Evolutionary conservation across 2,888 invertebrate species (phyloP).

Genomic region (Euspilapteryx auroguttella): DNA sequence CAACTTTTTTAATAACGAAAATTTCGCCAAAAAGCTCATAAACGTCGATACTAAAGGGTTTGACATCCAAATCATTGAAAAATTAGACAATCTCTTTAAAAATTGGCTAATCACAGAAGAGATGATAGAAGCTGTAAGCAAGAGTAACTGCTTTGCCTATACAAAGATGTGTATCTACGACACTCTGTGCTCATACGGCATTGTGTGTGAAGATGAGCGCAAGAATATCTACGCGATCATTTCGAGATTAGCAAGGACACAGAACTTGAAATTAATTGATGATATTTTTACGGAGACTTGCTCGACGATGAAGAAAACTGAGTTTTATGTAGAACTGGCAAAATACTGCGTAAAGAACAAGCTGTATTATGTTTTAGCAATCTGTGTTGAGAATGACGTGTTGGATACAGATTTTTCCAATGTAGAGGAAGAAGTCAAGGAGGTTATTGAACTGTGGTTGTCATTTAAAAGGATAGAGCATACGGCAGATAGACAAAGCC

Average conservation of each 20-base stretch:
- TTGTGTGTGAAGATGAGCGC: conserved; percentile 63
- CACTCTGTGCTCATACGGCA: conserved; percentile 64
- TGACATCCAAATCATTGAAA: conserved; percentile 28
- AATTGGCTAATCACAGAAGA: conserved; percentile 57
- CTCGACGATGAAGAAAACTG: conserved; percentile 40
- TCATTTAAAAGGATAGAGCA: conserved; percentile 56
- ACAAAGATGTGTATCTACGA: conserved; percentile 62
- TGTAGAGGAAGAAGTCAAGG: conserved; percentile 41
- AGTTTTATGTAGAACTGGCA: conserved; percentile 54
- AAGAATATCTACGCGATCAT: conserved; percentile 58
- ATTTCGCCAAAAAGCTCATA: conserved; percentile 36
- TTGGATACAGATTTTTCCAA: conserved; percentile 35
- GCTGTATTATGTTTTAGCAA: conserved; percentile 51
- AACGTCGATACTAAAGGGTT: conserved; percentile 46
- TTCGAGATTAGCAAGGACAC: conserved; percentile 61
- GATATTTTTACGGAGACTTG: conserved; percentile 56
- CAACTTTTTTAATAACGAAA: conserved; percentile 43
- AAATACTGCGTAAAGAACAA: conserved; percentile 56
- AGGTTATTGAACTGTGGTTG: conserved; percentile 55
- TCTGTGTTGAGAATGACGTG: conserved; percentile 49
- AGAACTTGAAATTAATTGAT: conserved; percentile 52
- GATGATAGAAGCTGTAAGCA: conserved; percentile 58
- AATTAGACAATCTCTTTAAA: conserved; percentile 50
- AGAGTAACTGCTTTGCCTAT: conserved; percentile 44
- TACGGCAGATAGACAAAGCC: conserved; percentile 44